Evolutionary conservation across 1,140 invertebrate species (phyloP), one percentile per base, ranked within the genome.

Genomic region (Leptinotarsa lineolata): DNA sequence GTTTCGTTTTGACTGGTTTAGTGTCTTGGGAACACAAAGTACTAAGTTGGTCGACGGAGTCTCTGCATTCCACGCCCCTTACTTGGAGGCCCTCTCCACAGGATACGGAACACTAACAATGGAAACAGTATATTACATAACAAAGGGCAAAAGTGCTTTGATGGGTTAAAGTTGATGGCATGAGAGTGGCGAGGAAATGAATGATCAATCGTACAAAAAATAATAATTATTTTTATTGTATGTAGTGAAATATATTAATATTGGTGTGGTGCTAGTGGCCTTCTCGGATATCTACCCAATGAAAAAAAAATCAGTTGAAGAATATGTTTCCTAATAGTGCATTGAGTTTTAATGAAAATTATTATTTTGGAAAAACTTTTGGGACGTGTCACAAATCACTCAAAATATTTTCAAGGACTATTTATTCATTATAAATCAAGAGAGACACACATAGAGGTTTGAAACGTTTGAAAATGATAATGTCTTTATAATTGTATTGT

Each of bases 41-140:
- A 20, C 85, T 84, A 76, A 80, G 77, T 82, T 85, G 69, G 82
- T 82, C 80, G 63, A 83, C 81, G 70, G 85, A 79, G 76, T 86
- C 85, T 79, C 86, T n/a, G 81, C 95, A 97, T 80, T 94, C 90
- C n/a, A 96, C 92, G 20, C 88, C 90, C 30, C 95, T 87, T 4
- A 91, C 92, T 85, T 94, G 93, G n/a, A 92, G 85, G 0, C 95
- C 94, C 83, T 89, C 90, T 4, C 94, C 95, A 81, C 95, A 97
- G 2, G 91, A 91, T 11, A 91, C 91, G n/a, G 94, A 95, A 82
- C 95, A 97, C 94, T 96, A 83, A 3, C 59, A 75, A 24, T 59
- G 63, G 20, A 30, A 30, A 65, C 30, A 45, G 6, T 59, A 15
- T 16, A 54, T 13, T 54, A n/a, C 16, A 54, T n/a, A 54, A n/a